Percentiles rank a stretch among this genome's conserved stretches.
Conservation (phyloP, 2,113 vertebrate genomes). For the Solea senegalensis region DNA sequence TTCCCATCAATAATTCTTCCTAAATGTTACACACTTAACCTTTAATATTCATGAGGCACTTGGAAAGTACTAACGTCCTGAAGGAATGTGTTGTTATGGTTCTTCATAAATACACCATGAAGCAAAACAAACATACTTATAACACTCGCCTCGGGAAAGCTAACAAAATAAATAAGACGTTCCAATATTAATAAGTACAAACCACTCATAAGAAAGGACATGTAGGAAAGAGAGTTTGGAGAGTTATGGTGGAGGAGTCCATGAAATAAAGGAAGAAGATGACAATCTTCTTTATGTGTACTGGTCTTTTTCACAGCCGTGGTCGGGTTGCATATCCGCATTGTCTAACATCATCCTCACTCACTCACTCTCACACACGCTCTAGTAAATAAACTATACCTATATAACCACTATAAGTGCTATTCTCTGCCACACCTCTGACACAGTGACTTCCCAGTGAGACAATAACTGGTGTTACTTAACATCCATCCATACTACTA, state of each 20-base stretch:
- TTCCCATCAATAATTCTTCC: too few species aligned
- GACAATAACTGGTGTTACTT: conserved; percentile 17
- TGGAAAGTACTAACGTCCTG: conserved; percentile 41
- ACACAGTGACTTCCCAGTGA: conserved; percentile 10
- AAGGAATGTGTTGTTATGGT: conserved; percentile 55
- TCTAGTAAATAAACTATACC: background rate
- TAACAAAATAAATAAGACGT: conserved; percentile 70
- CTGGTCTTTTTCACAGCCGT: background rate
- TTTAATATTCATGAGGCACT: conserved; percentile 64
- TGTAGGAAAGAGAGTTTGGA: too few species aligned
- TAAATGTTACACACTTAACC: background rate
- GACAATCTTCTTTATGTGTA: background rate
- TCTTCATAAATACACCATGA: conserved; percentile 56
- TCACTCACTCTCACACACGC: background rate
- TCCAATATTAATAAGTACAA: conserved; percentile 61
- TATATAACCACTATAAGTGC: too few species aligned
- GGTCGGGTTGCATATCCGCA: conserved; percentile 30
- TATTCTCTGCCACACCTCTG: background rate
- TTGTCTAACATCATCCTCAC: conserved; percentile 25
- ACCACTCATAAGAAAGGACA: conserved; percentile 39
- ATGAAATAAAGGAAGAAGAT: conserved; percentile 20
- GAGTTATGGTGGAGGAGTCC: conserved; percentile 2
- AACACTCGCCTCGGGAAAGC: conserved; percentile 46
- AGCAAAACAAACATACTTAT: conserved; percentile 64
- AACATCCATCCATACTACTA: too few species aligned